phyloP scores from a whole-genome alignment of 2,113 vertebrate genomes.

The Columbina picui region DNA sequence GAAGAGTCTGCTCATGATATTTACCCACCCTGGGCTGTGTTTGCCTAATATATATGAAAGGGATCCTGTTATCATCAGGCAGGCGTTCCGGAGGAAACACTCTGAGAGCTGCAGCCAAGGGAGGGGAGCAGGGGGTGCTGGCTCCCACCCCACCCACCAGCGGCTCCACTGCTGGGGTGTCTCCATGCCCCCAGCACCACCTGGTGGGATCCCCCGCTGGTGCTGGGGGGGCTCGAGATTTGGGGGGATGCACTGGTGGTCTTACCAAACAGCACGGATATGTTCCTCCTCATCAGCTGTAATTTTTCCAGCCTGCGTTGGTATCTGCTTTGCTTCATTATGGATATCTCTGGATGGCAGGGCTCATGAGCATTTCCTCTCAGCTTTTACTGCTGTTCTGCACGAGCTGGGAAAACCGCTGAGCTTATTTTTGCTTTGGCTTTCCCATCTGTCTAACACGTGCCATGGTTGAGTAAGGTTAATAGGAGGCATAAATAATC shows the following conservation, averaged over 20 bases:
- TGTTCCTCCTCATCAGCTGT: accelerated
- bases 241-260: accelerated
- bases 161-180: not conserved
- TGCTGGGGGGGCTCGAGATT: accelerated
- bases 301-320: not conserved
- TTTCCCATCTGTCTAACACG: slow-evolving; percentile 20
- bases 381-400: not conserved
- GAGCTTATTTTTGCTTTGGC: not conserved
- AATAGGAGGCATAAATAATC: slow-evolving; percentile 33
- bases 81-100: slow-evolving; percentile 50
- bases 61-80: slow-evolving; percentile 55
- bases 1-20: slow-evolving; percentile 36
- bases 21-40: slow-evolving; percentile 54
- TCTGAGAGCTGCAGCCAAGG: not conserved
- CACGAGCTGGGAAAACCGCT: not conserved
- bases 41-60: slow-evolving; percentile 46
- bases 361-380: not conserved
- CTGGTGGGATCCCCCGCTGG: not conserved
- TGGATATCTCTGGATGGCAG: accelerated
- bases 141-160: not conserved
- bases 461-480: slow-evolving; percentile 5
- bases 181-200: not conserved
- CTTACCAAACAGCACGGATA: accelerated
- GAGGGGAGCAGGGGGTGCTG: not conserved
- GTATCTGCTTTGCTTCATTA: too few species aligned